Evolutionary conservation across 2,797 vertebrate species (phyloP), one percentile per base, ranked within the genome.

Genomic region (Brotula barbata): DNA sequence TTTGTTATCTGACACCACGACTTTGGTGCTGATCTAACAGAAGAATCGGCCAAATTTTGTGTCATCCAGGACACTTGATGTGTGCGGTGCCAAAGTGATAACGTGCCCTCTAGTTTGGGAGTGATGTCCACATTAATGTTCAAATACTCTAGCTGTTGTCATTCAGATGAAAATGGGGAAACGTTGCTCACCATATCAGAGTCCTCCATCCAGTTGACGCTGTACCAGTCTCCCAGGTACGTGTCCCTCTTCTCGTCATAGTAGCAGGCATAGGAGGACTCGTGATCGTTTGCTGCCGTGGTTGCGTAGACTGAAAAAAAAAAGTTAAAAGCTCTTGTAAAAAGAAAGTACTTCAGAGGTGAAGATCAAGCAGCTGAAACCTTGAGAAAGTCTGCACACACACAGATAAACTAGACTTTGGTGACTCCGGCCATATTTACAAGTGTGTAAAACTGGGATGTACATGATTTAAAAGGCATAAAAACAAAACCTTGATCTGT

Each of bases 161-260:
- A 33, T 33, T 36, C 13, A 36, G 3, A 10, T 10, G 34, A 36
- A 39, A 4, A 0, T 19, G 14, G 1, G 7, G 3, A 17, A 23
- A 28, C 15, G 6, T 16, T 39, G 69, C 84, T 5, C 76, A 96
- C 96, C 90, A 73, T 58, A 12, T 99, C 97, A 0, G 96, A 98
- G 79, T 99, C 97, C 73, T 99, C 97, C 97, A 99, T 96, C 97
- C 97, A 99, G 82, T 94, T 95, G 39, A 99, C 95, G 0, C 97
- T 99, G 90, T 99, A 99, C 93, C 88, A 94, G 89, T 99, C 97
- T 4, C 97, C 97, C 86, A 99, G 90, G 79, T 95, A 99, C 0
- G 97, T 98, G 28, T 92, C 83, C 68, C 97, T 91, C 77, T 85
- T 51, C 0, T 95, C 92, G 14, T 99, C 97, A 0, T 92, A 99